These are phyloP conservation scores for Rhinogobius similis DNA, from an alignment of 2,113 vertebrate species.

Conservation along the genomic window DNA sequence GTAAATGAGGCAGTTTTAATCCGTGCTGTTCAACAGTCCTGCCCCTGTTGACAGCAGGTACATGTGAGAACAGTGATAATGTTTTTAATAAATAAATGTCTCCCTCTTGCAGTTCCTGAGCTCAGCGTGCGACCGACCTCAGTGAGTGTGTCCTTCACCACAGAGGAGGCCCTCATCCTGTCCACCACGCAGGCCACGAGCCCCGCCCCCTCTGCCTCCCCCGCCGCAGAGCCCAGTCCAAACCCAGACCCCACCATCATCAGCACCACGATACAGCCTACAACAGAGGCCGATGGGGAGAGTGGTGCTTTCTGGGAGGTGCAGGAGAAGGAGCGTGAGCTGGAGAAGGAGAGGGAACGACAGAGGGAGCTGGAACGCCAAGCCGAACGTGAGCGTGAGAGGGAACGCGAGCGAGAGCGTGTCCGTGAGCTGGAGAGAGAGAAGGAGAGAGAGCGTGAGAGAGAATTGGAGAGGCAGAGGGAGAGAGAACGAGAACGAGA, in stretches of 20 bases:
- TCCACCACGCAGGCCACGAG: conserved; percentile 81
- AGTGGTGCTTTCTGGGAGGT: conserved; percentile 64
- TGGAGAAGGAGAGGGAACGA: conserved; percentile 48
- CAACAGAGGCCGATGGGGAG: conserved; percentile 64
- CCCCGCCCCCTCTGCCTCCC: conserved; percentile 76
- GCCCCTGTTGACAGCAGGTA: neutral
- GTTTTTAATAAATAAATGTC: neutral
- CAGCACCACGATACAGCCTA: conserved; percentile 36
- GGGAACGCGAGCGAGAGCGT: conserved; percentile 38
- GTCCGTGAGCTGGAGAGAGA: conserved; percentile 55
- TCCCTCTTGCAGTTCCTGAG: conserved; percentile 66
- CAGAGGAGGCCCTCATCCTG: conserved; percentile 72
- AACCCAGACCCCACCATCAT: conserved; percentile 47
- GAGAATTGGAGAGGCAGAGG: conserved; percentile 36
- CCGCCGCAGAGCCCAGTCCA: conserved; percentile 77
- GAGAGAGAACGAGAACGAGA: conserved; percentile 55
- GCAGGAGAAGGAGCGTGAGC: conserved; percentile 39
- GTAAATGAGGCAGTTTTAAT: neutral
- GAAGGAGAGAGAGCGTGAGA: conserved; percentile 46
- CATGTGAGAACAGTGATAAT: neutral
- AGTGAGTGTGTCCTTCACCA: conserved; percentile 64
- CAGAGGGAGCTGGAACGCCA: conserved; percentile 57
- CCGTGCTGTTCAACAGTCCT: neutral
- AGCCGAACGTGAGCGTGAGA: conserved; percentile 40
- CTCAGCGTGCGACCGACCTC: conserved; percentile 62